Base-by-base conservation (phyloP, 2,113 vertebrate genomes). In the Hyla sarda region DNA sequence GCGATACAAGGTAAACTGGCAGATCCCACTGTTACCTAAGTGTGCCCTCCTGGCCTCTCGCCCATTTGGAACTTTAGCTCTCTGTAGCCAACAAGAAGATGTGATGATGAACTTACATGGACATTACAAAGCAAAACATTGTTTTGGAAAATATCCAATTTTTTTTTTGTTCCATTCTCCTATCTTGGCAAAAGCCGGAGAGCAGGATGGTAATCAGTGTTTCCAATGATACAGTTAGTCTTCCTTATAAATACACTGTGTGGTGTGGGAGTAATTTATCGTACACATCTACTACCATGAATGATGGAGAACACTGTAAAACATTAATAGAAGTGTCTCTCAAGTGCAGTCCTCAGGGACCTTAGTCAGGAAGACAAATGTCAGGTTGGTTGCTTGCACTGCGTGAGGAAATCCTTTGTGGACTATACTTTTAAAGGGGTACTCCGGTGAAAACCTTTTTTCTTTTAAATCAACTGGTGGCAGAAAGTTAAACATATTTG, bases 81-180 rank as follows among this genome's bases (percentile, higher is more conserved):
- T 80, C 50, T 82, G 60, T 28, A 54, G 78, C 74, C 85, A 87
- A 45, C 60, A 81, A 72, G 54, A 69, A 78, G 47, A 69, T 45
- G 60, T n/a, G 37, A 34, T 45, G 85, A 87, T 87, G 78, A 48
- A 67, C 84, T 82, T 82, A 87, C 85, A 87, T 82, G 85, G 85
- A 74, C 56, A 87, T 87, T 74, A 56, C 85, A 74, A 74, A 82
- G 85, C 76, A 71, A 72, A 86, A 86, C 78, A 87, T 73, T 74
- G 45, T 28, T 32, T 69, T 87, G 85, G 85, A 87, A 28, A 74
- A 17, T 1, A 62, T 56, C 78, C 85, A 37, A 62, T 30, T 74
- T 74, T 25, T 41, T 48, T 85, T 69, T 48, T 80, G 7, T 73
- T 65, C 78, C 37, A 28, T 62, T 48, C 52, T 82, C 69, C 48